Conservation (phyloP, 2,113 vertebrate species). For the Axis porcinus region DNA sequence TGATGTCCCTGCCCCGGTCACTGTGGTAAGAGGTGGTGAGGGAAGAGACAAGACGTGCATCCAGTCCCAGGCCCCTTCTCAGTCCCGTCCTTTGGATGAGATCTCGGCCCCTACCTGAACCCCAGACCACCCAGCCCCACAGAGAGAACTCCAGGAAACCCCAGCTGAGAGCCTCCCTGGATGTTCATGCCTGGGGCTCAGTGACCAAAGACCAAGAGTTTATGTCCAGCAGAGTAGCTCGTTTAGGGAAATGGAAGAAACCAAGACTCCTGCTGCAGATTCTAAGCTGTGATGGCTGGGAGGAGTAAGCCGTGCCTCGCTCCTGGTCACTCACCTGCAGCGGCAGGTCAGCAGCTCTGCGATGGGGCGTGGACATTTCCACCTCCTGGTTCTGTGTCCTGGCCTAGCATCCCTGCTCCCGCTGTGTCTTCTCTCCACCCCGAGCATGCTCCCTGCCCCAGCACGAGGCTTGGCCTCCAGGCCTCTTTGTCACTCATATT, state of each 20-base stretch:
- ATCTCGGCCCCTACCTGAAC: not conserved
- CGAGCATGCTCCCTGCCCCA: fast-evolving
- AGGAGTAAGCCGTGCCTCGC: not conserved
- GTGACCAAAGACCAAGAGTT: fast-evolving
- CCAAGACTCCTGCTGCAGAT: not conserved
- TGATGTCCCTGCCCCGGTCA: not conserved
- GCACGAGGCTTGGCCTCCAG: not conserved
- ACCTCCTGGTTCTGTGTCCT: not conserved
- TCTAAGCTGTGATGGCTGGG: not conserved
- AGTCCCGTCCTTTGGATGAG: not conserved
- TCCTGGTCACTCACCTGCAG: not conserved
- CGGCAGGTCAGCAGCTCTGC: not conserved
- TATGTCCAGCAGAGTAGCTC: not conserved
- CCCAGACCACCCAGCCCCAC: not conserved
- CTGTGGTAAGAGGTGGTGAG: not conserved
- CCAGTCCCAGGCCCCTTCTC: not conserved
- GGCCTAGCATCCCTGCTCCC: not conserved
- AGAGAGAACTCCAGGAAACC: not conserved
- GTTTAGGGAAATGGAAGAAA: not conserved
- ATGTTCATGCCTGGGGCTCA: not conserved
- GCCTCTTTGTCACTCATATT: not conserved
- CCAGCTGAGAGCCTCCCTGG: too few species aligned
- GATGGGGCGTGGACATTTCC: fast-evolving
- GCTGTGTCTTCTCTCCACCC: not conserved
- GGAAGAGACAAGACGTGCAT: not conserved